Percentiles rank a stretch among this genome's conserved stretches.
Evolutionary conservation across 1,140 invertebrate genomes (phyloP).

Genomic region (Mizuhopecten yessoensis): DNA sequence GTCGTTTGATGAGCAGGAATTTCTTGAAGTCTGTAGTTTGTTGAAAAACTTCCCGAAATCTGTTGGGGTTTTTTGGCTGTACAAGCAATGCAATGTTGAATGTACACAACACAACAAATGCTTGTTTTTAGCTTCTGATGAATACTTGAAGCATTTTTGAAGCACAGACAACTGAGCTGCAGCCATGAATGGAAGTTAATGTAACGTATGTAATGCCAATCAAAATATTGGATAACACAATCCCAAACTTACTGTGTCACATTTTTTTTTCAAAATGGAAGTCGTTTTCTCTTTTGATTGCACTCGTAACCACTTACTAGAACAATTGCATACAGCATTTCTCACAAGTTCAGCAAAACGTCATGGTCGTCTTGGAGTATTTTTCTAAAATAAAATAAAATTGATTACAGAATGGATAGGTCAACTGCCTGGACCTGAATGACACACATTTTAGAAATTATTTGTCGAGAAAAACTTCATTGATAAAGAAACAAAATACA

Average conservation of each 20-base stretch:
- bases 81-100: too few species aligned
- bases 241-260: neutral
- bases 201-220: neutral
- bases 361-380: neutral
- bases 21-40: neutral
- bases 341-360: conserved; percentile 24
- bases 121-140: neutral
- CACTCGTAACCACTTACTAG: conserved; percentile 18
- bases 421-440: too few species aligned
- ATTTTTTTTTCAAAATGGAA: neutral
- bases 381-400: conserved; percentile 3
- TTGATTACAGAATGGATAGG: too few species aligned
- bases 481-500: too few species aligned
- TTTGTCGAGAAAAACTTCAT: too few species aligned
- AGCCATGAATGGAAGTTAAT: neutral
- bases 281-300: conserved; percentile 15
- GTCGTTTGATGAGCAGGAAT: neutral
- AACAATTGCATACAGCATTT: neutral
- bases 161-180: neutral
- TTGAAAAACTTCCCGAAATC: neutral
- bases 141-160: neutral
- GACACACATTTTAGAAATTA: too few species aligned
- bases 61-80: too few species aligned
- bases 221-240: neutral
- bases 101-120: neutral